Evolutionary conservation across 2,888 invertebrate genomes (phyloP), one percentile per base, ranked within the genome.

Genomic region (Plagodis dolabraria): DNA sequence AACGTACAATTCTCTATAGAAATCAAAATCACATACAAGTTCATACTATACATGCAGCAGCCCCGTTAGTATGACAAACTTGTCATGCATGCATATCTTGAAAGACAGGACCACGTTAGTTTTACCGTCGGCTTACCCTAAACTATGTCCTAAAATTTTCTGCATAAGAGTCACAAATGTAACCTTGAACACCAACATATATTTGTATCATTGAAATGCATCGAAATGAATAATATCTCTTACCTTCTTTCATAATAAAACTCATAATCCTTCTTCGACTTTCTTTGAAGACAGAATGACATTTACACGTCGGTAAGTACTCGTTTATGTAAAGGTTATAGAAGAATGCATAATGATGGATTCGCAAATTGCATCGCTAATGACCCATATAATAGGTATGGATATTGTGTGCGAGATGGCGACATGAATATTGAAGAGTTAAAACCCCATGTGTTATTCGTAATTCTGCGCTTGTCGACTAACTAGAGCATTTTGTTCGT

Each of bases 361-460:
- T 80, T 77, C 78, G 81, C 76, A 71, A 72, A 70, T 71, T 77
- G 86, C 86, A 85, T 85, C 68, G 70, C 75, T 84, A 85, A 85
- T 85, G 72, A 67, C 67, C 72, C 75, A 75, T 78, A 79, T 81
- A 78, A 76, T 76, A 22, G 22, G 22, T 22, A 70, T 70, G 70
- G 68, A 71, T 76, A 79, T 79, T 79, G 79, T 78, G 70, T 73
- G 64, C 66, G 69, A 69, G 73, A 73, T 76, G 72, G 68, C 66
- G 71, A 60, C 71, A 73, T 82, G 82, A 78, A 82, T 82, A 80
- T 78, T 79, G 70, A 79, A 71, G 57, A 48, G 22, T 22, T 22
- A 22, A 22, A 22, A 22, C 2, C 22, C 22, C 22, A 22, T 22
- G 22, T 22, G 4, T 22, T 22, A 22, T 22, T 22, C 22, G 22